Conservation (phyloP, 2,888 invertebrate species). For the Lampropteryx suffumata region DNA sequence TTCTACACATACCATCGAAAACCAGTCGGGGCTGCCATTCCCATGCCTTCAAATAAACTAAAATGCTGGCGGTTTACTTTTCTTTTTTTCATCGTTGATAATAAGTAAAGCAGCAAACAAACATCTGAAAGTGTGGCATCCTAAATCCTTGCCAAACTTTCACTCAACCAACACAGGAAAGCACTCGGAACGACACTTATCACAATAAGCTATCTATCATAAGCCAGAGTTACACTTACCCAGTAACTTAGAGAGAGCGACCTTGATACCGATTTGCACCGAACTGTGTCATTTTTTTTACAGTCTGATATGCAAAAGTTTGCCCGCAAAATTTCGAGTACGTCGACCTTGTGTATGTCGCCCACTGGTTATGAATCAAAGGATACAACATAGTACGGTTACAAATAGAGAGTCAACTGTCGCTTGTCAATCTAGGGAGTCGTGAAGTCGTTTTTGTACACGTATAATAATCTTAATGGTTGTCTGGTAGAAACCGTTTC, state of each 20-base stretch:
- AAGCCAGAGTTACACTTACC: conserved; percentile 80
- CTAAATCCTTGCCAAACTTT: conserved; percentile 72
- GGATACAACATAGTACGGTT: conserved; percentile 51
- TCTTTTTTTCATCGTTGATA: too few relatives aligned
- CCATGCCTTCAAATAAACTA: too few relatives aligned
- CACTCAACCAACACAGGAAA: conserved; percentile 74
- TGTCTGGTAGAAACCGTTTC: too few relatives aligned
- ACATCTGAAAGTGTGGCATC: conserved; percentile 47
- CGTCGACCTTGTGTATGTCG: conserved; percentile 77
- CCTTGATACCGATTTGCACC: conserved; percentile 79
- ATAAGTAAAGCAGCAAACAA: conserved; percentile 17
- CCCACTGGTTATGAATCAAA: conserved; percentile 73
- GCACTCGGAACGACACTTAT: conserved; percentile 73
- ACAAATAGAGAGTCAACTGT: conserved; percentile 4
- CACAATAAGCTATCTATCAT: conserved; percentile 81
- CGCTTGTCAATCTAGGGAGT: too few relatives aligned
- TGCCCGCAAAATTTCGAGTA: conserved; percentile 76
- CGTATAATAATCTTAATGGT: too few relatives aligned
- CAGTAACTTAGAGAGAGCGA: conserved; percentile 74
- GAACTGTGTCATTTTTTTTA: conserved; percentile 77
- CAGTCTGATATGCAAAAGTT: conserved; percentile 76
- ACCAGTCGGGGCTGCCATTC: too few relatives aligned
- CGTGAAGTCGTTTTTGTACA: too few relatives aligned
- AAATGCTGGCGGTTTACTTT: too few relatives aligned
- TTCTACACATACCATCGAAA: too few relatives aligned